Conservation (phyloP, 2,888 invertebrate genomes). For the Ophion slaviceki region DNA sequence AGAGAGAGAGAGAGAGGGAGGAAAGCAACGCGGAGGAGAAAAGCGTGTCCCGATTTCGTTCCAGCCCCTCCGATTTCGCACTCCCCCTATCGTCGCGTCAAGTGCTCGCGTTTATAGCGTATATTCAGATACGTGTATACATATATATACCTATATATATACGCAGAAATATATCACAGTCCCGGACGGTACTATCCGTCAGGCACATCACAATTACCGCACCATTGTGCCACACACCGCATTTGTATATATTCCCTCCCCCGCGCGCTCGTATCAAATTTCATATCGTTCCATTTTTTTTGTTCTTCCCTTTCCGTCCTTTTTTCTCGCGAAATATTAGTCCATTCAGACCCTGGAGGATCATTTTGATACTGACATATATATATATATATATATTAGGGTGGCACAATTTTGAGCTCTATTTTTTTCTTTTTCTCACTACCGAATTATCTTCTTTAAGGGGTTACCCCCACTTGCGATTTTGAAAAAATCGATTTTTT, state of each 20-base stretch:
- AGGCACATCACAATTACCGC: conserved; percentile 79
- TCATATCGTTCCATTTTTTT: conserved; percentile 47
- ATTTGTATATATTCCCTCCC: conserved; percentile 74
- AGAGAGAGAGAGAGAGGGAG: conserved; percentile 1
- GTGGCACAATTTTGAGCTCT: no score
- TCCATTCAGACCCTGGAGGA: neutral
- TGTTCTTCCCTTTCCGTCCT: neutral
- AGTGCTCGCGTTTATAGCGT: conserved; percentile 16
- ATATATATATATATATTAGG: neutral
- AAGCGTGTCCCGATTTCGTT: conserved; percentile 74
- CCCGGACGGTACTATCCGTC: conserved; percentile 80
- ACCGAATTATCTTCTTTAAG: no score
- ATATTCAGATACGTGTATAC: conserved; percentile 17
- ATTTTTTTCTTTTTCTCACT: no score
- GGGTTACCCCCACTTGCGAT: no score
- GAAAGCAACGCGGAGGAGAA: conserved; percentile 69
- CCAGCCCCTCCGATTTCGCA: conserved; percentile 55
- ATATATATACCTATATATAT: conserved; percentile 20
- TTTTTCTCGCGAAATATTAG: neutral
- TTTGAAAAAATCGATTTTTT: no score
- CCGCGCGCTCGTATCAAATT: conserved; percentile 56
- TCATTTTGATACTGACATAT: no score
- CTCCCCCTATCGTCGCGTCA: conserved; percentile 48
- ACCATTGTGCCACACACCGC: conserved; percentile 76
- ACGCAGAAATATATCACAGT: conserved; percentile 49